Base-by-base conservation (phyloP, 2,113 vertebrate species). In the Telmatochromis sp. region DNA sequence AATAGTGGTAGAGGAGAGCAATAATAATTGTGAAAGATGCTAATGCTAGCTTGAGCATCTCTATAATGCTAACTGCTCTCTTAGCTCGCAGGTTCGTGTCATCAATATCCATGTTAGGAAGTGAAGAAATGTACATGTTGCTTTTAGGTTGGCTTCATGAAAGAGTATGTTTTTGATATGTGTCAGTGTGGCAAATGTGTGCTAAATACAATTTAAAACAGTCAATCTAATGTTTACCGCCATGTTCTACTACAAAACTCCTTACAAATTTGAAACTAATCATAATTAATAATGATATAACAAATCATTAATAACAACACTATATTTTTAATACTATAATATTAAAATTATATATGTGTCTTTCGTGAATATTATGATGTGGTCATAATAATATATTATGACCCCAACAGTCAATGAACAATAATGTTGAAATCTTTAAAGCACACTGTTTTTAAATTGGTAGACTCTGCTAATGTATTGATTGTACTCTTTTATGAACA, bases 361-460 rank as follows among this genome's bases (percentile, higher is more conserved):
- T 2, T 2, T 5, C 3, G 3, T 42, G 21, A 45, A 45, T 45
- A 28, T 73, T 28, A 26, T 47, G 21, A 50, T 50, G 42, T 2
- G 65, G 13, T 42, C 1, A 71, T 71, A 47, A 28, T 28, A 7
- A 47, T 5, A 47, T 19, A 47, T 47, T 11, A 63, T 35, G 3
- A 63, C 17, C 31, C 9, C 58, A 63, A 35, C 23, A 50, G 45
- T 26, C 13, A 75, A 45, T 31, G 45, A 28, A 75, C 42, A 50
- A 47, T 47, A 2, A 75, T 75, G 6, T 50, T 75, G 23, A 75
- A 75, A 31, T 31, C 23, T 42, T 4, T 42, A 4, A 23, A 23
- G 1, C 0, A 40, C 63, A 40, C 37, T 1, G 9, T 45, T 23
- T 26, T 17, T 75, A 26, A 73, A 73, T 47, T 0, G 5, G 42